Evolutionary conservation across 2,797 vertebrate species (phyloP).

Genomic region (Phoeniculus purpureus): DNA sequence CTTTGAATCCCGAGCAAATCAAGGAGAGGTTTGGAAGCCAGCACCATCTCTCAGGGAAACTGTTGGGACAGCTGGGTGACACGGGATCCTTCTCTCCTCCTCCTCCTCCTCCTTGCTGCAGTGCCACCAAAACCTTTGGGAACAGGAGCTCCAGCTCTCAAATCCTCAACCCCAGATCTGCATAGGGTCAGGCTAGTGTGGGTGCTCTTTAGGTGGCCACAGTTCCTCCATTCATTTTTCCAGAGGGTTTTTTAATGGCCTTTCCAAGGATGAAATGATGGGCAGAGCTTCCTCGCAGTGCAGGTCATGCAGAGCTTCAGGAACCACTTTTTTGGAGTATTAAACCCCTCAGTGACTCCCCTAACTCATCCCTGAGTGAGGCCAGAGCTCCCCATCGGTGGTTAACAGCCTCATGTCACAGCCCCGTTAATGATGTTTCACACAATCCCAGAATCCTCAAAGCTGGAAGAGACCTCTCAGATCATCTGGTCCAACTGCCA

Average conservation of each 20-base stretch:
- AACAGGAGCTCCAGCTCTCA: rapidly evolving
- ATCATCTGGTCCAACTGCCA: too few species aligned
- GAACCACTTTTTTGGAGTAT: rapidly evolving
- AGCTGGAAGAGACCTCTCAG: too few species aligned
- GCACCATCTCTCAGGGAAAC: constrained; percentile 63
- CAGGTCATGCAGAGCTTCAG: background rate
- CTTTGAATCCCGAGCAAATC: constrained; percentile 54
- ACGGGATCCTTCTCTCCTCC: background rate
- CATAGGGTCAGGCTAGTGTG: rapidly evolving
- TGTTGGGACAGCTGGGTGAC: background rate
- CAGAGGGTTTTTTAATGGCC: background rate
- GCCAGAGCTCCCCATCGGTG: background rate
- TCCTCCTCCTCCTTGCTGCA: background rate
- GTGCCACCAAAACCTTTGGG: background rate
- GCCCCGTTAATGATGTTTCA: background rate
- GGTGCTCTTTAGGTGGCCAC: background rate
- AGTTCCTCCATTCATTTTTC: background rate
- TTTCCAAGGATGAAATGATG: background rate
- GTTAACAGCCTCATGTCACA: rapidly evolving
- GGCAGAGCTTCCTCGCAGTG: background rate
- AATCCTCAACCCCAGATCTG: rapidly evolving
- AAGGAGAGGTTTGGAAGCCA: constrained; percentile 52
- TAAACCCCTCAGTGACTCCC: background rate
- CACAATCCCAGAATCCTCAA: too few species aligned
- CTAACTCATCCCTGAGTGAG: too few species aligned